These are phyloP conservation scores for Strix aluco DNA, from an alignment of 2,113 vertebrate species.

Conservation along the genomic window DNA sequence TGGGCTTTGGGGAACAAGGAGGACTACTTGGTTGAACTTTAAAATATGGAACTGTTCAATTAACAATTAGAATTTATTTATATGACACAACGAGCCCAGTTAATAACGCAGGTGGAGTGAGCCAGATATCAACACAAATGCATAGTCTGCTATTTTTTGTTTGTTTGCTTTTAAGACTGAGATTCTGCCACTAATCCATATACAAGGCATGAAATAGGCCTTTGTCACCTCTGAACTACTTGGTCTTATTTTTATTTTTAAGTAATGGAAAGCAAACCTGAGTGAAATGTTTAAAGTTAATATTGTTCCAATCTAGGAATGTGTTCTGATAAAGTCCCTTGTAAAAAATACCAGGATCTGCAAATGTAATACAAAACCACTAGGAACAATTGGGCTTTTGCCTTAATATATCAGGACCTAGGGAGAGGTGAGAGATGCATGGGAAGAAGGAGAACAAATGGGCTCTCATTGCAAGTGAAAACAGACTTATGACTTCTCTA, in stretches of 20 bases:
- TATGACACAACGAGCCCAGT: neutral
- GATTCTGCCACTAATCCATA: neutral
- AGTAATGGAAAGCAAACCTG: neutral
- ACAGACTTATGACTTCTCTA: neutral
- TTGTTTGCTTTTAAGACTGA: neutral
- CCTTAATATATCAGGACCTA: neutral
- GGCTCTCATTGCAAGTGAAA: neutral
- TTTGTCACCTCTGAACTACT: neutral
- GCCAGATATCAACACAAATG: neutral
- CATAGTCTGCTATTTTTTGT: neutral
- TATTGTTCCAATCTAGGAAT: neutral
- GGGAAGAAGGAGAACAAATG: neutral
- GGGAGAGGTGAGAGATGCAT: neutral
- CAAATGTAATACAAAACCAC: neutral
- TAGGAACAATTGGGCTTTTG: neutral
- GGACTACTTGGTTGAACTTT: neutral
- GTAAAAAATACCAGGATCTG: neutral
- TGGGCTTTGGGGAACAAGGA: neutral
- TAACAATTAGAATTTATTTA: neutral
- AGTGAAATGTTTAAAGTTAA: neutral
- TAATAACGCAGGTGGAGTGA: neutral
- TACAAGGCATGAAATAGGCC: rapidly evolving
- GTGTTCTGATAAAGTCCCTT: neutral
- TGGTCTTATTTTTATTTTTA: neutral
- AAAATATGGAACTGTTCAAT: neutral